Percentiles rank a stretch among this genome's conserved stretches.
Evolutionary conservation across 2,113 vertebrate species (phyloP).

Genomic region (Chlorodrepanis virens): DNA sequence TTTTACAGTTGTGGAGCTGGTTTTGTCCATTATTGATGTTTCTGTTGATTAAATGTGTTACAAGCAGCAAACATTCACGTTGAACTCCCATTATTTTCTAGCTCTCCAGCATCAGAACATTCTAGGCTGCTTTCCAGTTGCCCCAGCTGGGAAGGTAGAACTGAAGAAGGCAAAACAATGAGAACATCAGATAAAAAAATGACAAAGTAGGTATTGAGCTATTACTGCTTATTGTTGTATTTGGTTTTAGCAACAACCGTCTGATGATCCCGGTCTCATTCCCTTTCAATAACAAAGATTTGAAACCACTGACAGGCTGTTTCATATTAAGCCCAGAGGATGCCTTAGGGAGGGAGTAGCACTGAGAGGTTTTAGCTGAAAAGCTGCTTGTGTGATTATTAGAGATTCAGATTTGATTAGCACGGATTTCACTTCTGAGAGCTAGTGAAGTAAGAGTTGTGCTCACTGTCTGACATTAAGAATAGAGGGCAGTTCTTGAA

Average conservation of each 20-base stretch:
- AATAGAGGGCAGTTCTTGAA: background rate
- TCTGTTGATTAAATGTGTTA: background rate
- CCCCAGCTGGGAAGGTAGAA: slow-evolving; percentile 79
- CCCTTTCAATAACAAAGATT: background rate
- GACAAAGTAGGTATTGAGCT: slow-evolving; percentile 73
- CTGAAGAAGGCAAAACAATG: slow-evolving; percentile 82
- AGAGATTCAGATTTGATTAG: background rate
- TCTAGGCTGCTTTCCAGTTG: slow-evolving; percentile 71
- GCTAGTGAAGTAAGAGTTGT: background rate
- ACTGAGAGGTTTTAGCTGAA: background rate
- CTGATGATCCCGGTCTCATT: background rate
- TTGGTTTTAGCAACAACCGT: background rate
- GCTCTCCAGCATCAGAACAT: slow-evolving; percentile 83
- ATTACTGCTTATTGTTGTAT: background rate
- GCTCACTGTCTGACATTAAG: background rate
- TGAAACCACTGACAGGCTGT: background rate
- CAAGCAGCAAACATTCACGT: background rate
- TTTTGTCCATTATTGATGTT: background rate
- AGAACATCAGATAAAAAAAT: slow-evolving; percentile 77
- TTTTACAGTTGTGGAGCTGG: background rate
- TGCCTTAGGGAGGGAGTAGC: background rate
- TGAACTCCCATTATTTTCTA: slow-evolving; percentile 33
- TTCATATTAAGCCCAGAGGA: background rate
- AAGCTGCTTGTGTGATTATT: background rate
- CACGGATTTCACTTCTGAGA: background rate